phyloP scores from a whole-genome alignment of 2,113 vertebrate genomes.

The Albula glossodonta region DNA sequence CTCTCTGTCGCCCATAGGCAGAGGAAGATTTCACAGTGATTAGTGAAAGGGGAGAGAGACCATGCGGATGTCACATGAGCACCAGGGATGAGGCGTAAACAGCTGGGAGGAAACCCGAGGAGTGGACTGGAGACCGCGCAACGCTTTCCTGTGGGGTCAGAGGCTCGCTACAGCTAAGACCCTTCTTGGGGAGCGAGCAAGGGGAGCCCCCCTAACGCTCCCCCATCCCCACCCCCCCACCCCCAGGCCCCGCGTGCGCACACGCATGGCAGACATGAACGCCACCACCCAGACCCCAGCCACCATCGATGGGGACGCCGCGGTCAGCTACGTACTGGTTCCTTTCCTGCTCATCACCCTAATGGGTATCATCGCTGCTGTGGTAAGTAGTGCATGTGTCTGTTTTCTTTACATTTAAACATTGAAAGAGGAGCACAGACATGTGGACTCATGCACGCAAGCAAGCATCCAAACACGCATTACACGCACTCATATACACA shows the following conservation, averaged over 20 bases:
- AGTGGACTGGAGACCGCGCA: conserved; percentile 40
- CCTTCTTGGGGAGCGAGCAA: conserved; percentile 25
- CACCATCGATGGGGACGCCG: conserved; percentile 65
- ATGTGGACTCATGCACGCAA: background rate
- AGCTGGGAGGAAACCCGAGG: conserved; percentile 45
- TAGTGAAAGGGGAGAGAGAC: conserved; percentile 50
- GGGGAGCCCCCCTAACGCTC: conserved; percentile 13
- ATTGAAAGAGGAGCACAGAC: background rate
- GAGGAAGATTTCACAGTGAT: conserved; percentile 52
- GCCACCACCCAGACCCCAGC: conserved; percentile 74
- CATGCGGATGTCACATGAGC: conserved; percentile 76
- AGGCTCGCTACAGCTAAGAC: conserved; percentile 36
- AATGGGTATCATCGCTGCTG: conserved; percentile 79
- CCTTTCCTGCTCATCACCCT: conserved; percentile 87
- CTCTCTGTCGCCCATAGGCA: conserved; percentile 7
- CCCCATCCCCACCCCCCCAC: background rate
- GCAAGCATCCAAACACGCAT: background rate
- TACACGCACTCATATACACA: background rate
- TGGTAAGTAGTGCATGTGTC: conserved; percentile 73
- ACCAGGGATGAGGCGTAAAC: conserved; percentile 63
- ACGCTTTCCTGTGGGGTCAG: conserved; percentile 24
- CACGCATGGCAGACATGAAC: conserved; percentile 69
- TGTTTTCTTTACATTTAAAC: too few relatives aligned
- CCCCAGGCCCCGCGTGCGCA: conserved; percentile 35
- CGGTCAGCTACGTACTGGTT: conserved; percentile 82